These are phyloP conservation scores for Pammene aurita DNA, from an alignment of 2,888 invertebrate genomes.

Conservation along the genomic window DNA sequence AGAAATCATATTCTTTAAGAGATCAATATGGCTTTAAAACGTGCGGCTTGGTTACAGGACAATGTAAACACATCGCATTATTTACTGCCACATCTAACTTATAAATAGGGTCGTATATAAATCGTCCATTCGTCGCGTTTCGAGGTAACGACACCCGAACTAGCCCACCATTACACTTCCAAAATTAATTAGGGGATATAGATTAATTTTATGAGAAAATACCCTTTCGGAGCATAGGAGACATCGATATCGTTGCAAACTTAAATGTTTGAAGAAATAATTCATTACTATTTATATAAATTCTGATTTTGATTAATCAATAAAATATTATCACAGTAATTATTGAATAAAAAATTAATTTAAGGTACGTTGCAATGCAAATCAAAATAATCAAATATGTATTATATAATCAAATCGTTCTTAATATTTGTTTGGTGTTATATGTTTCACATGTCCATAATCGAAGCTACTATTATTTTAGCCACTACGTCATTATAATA, in stretches of 20 bases:
- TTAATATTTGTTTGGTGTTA: slow-evolving; percentile 29
- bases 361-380: slow-evolving; percentile 24
- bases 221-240: slow-evolving; percentile 16
- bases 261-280: slow-evolving; percentile 27
- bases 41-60: slow-evolving; percentile 65
- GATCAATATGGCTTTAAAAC: slow-evolving; percentile 78
- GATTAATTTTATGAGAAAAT: slow-evolving; percentile 11
- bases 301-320: slow-evolving; percentile 38
- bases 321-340: slow-evolving; percentile 41
- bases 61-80: slow-evolving; percentile 60
- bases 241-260: slow-evolving; percentile 27
- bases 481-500: slow-evolving; percentile 33
- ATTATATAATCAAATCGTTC: slow-evolving; percentile 14
- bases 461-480: slow-evolving; percentile 13
- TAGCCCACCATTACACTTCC: slow-evolving; percentile 29
- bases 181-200: slow-evolving; percentile 24
- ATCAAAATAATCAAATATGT: slow-evolving; percentile 32
- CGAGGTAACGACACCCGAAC: slow-evolving; percentile 33
- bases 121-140: slow-evolving; percentile 43
- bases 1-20: slow-evolving; percentile 66
- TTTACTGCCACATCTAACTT: slow-evolving; percentile 66
- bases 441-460: slow-evolving; percentile 25
- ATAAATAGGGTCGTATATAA: slow-evolving; percentile 55
- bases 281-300: slow-evolving; percentile 35
- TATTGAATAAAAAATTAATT: slow-evolving; percentile 38